Conservation (phyloP, 2,113 vertebrate species). For the Paraplagusia blochii region DNA sequence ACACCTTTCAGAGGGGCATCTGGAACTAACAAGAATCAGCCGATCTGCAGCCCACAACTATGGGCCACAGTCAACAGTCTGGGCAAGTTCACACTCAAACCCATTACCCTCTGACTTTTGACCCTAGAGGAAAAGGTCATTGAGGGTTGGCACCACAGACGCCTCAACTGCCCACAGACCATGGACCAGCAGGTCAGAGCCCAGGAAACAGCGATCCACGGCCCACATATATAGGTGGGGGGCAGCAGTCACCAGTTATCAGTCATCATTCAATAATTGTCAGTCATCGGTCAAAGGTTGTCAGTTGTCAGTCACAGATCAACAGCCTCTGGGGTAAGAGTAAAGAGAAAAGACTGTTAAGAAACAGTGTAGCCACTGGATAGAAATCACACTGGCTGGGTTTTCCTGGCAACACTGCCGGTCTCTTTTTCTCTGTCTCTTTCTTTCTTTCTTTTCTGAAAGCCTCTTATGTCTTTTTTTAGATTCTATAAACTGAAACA, state of each 20-base stretch:
- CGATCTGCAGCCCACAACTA: constrained; percentile 75
- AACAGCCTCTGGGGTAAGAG: too few relatives aligned
- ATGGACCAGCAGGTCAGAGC: too few relatives aligned
- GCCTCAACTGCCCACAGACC: constrained; percentile 53
- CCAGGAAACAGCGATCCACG: too few relatives aligned
- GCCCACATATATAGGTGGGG: too few relatives aligned
- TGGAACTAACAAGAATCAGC: constrained; percentile 95
- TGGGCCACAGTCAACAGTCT: constrained; percentile 41
- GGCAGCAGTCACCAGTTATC: too few relatives aligned
- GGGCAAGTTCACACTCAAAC: constrained; percentile 62
- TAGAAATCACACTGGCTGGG: constrained; percentile 74
- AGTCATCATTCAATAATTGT: too few relatives aligned
- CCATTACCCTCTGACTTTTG: constrained; percentile 44
- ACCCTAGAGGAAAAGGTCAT: constrained; percentile 36
- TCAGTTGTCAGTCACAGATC: constrained; percentile 66
- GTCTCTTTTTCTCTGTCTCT: too few relatives aligned
- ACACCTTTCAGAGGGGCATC: constrained; percentile 93
- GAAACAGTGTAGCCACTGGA: constrained; percentile 75
- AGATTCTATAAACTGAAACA: constrained; percentile 80
- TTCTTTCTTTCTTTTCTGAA: too few relatives aligned
- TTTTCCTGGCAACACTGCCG: constrained; percentile 76
- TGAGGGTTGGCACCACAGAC: constrained; percentile 12
- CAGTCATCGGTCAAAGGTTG: too few relatives aligned
- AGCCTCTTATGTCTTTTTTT: constrained; percentile 78
- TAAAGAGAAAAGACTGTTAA: too few relatives aligned